phyloP scores from a whole-genome alignment of 2,888 invertebrate species.

The Coronaproctus castanopsis region DNA sequence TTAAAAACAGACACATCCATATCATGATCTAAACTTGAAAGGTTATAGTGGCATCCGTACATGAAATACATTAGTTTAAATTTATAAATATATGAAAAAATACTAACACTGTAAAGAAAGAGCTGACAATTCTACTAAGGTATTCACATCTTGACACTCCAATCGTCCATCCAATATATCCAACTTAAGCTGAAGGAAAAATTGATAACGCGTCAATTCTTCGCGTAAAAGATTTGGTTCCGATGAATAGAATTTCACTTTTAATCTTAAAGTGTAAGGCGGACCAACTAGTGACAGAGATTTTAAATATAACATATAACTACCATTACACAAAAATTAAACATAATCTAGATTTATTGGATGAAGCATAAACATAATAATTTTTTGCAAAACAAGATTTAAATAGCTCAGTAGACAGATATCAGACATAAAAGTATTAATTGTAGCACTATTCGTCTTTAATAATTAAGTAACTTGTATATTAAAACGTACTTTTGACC shows the following conservation, averaged over 20 bases:
- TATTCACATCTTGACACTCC: conserved; percentile 59
- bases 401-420: too few relatives aligned
- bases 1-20: too few relatives aligned
- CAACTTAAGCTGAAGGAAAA: conserved; percentile 90
- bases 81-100: background rate
- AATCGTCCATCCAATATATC: conserved; percentile 82
- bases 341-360: too few relatives aligned
- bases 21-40: too few relatives aligned
- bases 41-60: too few relatives aligned
- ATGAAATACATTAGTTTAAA: too few relatives aligned
- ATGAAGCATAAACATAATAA: too few relatives aligned
- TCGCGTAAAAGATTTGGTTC: conserved; percentile 93
- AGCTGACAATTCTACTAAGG: conserved; percentile 75
- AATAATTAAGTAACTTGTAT: too few relatives aligned
- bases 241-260: conserved; percentile 97
- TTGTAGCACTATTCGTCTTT: too few relatives aligned
- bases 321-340: too few relatives aligned
- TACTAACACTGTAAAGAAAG: conserved; percentile 75
- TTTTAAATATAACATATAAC: too few relatives aligned
- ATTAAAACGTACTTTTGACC: conserved; percentile 85
- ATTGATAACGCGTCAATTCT: conserved; percentile 93
- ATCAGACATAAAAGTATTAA: too few relatives aligned
- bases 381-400: background rate
- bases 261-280: conserved; percentile 82
- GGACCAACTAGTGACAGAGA: conserved; percentile 64